Evolutionary conservation across 2,888 invertebrate genomes (phyloP).

Genomic region (Synergus laeviventris): DNA sequence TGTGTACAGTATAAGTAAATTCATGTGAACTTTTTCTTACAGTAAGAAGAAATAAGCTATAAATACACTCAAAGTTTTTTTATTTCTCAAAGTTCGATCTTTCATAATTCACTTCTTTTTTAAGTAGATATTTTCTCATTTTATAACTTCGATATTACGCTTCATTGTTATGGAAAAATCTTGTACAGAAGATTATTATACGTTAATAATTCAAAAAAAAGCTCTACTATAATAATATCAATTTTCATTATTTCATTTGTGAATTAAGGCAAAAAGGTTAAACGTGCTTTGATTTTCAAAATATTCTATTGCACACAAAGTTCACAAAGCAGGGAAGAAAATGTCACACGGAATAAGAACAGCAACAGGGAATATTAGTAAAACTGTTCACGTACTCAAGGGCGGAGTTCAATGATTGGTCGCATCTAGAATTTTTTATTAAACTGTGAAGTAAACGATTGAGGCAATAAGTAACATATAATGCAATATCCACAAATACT

Average conservation of each 20-base stretch:
- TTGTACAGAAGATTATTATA: not conserved
- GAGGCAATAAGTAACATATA: not conserved
- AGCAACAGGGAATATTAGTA: not conserved
- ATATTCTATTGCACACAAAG: not conserved
- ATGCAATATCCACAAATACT: not conserved
- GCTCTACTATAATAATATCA: too few species aligned
- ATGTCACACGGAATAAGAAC: not conserved
- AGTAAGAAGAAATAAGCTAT: not conserved
- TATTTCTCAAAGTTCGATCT: not conserved
- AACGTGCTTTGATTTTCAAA: not conserved
- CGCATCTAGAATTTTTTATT: not conserved
- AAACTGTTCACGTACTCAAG: slow-evolving; percentile 6
- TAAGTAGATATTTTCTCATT: not conserved
- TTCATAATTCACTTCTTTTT: not conserved
- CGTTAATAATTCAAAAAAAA: not conserved
- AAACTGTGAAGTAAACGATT: not conserved
- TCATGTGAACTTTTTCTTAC: not conserved
- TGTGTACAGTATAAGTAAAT: not conserved
- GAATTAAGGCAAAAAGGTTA: not conserved
- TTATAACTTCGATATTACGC: not conserved
- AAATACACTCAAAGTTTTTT: not conserved
- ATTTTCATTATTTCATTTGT: not conserved
- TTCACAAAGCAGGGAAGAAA: slow-evolving; percentile 1
- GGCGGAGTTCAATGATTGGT: not conserved
- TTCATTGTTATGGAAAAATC: not conserved